These are phyloP conservation scores for Dicycla oo DNA, from an alignment of 2,888 invertebrate genomes.

Conservation along the genomic window DNA sequence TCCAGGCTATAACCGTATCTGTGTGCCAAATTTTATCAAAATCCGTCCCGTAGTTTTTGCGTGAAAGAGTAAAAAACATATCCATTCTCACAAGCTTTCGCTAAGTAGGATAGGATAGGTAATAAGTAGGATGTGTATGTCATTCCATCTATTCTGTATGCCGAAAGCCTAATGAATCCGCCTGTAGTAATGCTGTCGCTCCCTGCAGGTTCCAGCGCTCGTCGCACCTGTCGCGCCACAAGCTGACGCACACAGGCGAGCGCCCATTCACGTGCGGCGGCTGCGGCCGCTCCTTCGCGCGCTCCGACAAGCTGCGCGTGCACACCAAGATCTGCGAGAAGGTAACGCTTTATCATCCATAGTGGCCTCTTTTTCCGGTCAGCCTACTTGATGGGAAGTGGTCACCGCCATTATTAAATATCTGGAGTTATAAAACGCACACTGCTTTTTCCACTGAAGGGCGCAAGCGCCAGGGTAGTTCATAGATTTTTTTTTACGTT, in stretches of 20 bases:
- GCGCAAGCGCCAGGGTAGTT: too few species aligned
- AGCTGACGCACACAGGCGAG: conserved; percentile 93
- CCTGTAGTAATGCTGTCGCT: too few species aligned
- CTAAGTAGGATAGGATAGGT: too few species aligned
- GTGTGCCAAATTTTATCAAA: too few species aligned
- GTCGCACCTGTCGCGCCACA: conserved; percentile 92
- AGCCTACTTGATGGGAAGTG: neutral
- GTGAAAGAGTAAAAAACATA: too few species aligned
- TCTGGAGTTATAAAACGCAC: neutral
- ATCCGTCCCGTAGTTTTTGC: too few species aligned
- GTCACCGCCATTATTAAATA: too few species aligned
- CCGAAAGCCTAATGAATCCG: too few species aligned
- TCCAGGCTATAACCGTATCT: too few species aligned
- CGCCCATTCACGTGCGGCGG: conserved; percentile 92
- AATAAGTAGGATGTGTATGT: too few species aligned
- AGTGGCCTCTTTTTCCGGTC: neutral
- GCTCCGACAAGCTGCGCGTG: conserved; percentile 93
- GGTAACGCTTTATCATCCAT: conserved; percentile 64
- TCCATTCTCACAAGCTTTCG: too few species aligned
- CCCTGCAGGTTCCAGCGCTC: conserved; percentile 91
- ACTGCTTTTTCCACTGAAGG: neutral
- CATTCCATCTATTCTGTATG: neutral
- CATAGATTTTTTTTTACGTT: too few species aligned
- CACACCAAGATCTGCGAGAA: conserved; percentile 91
- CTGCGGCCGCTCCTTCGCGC: conserved; percentile 93